These are phyloP conservation scores for Chrysogorgia sp. DNA, from an alignment of 92 coral and sea anemone species.

Conservation along the genomic window DNA sequence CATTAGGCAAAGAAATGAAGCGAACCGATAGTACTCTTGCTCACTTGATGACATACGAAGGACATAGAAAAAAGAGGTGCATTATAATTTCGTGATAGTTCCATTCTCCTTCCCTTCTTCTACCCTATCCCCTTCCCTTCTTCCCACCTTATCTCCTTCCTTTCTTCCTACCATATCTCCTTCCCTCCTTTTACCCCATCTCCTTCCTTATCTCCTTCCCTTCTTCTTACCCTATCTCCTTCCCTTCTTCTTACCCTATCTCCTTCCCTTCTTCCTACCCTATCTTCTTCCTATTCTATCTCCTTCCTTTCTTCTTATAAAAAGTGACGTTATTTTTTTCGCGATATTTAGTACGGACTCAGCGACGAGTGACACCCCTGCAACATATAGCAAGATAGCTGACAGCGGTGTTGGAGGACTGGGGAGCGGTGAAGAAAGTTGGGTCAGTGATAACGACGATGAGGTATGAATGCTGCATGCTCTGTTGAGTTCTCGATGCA, in stretches of 20 bases:
- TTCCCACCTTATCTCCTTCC: too few relatives aligned
- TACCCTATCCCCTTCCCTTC: too few relatives aligned
- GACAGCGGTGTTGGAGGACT: conserved; percentile 96
- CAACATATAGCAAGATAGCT: conserved; percentile 79
- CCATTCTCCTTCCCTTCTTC: too few relatives aligned
- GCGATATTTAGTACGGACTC: conserved; percentile 72
- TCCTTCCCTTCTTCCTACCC: too few relatives aligned
- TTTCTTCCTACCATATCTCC: too few relatives aligned
- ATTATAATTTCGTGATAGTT: background rate
- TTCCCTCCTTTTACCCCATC: too few relatives aligned
- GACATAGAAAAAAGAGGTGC: conserved; percentile 82
- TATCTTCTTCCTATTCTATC: too few relatives aligned
- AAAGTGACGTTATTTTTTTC: conserved; percentile 5
- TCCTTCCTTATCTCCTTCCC: too few relatives aligned
- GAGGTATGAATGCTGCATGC: conserved; percentile 62
- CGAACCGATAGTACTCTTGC: conserved; percentile 91
- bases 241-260: too few relatives aligned
- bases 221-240: too few relatives aligned
- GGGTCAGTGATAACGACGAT: conserved; percentile 94
- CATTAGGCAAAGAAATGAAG: conserved; percentile 62
- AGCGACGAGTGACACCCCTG: conserved; percentile 74
- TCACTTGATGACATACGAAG: conserved; percentile 87
- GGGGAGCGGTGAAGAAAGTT: conserved; percentile 92
- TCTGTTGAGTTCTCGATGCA: too few relatives aligned
- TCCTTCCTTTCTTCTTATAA: too few relatives aligned